phyloP scores from a whole-genome alignment of 2,113 vertebrate genomes.

The Asarcornis scutulata region DNA sequence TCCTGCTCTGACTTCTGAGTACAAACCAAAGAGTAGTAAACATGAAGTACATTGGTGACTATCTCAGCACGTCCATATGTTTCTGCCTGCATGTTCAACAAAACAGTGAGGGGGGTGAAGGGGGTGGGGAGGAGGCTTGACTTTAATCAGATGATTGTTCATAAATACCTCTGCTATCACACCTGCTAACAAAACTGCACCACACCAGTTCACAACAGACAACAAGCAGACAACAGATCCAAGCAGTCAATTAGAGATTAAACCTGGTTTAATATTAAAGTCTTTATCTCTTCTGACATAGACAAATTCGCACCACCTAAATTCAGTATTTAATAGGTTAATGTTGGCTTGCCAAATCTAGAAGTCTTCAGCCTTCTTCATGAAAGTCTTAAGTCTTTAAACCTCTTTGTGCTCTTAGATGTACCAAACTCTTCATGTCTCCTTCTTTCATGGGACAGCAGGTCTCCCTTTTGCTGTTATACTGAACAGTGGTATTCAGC shows the following conservation, averaged over 20 bases:
- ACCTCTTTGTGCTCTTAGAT: not conserved
- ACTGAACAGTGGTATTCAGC: not conserved
- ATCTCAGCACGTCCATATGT: not conserved
- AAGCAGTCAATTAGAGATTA: not conserved
- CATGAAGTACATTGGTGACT: not conserved
- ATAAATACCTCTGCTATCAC: not conserved
- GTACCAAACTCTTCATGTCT: not conserved
- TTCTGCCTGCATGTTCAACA: not conserved
- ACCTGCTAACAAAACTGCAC: not conserved
- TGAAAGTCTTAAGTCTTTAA: not conserved
- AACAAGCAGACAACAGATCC: not conserved
- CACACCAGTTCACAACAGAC: not conserved
- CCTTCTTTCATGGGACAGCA: not conserved
- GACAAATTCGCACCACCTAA: not conserved
- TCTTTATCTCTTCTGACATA: not conserved
- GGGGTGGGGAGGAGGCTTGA: not conserved
- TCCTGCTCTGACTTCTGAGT: not conserved
- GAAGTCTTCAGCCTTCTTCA: not conserved
- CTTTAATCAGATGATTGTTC: not conserved
- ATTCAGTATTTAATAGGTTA: not conserved
- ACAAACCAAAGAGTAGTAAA: constrained; percentile 31
- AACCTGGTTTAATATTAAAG: not conserved
- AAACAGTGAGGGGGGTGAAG: not conserved
- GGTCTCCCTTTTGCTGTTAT: not conserved
- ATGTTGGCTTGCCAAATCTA: not conserved